These are phyloP conservation scores for Melanophora roralis DNA, from an alignment of 2,888 invertebrate genomes.

Conservation along the genomic window DNA sequence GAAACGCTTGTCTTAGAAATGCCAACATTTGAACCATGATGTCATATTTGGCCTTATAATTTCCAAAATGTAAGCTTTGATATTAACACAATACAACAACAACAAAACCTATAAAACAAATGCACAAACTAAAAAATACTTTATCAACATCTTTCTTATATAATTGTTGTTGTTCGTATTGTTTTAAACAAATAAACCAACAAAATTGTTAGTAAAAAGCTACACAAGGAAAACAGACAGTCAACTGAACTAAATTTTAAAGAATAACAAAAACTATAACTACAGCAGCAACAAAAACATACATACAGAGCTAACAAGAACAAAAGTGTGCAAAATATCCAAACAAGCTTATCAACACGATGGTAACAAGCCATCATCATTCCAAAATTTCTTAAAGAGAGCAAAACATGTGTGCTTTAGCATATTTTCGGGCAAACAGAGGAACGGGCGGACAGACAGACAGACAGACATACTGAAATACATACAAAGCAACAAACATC, in stretches of 20 bases:
- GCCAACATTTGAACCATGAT: conserved; percentile 63
- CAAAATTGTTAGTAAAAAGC: conserved; percentile 14
- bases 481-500: conserved; percentile 33
- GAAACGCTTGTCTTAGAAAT: conserved; percentile 65
- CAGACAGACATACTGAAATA: conserved; percentile 2
- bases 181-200: conserved; percentile 28
- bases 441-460: background rate
- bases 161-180: conserved; percentile 8
- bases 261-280: conserved; percentile 28
- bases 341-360: conserved; percentile 63
- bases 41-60: conserved; percentile 63
- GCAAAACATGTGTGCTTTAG: conserved; percentile 54
- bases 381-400: conserved; percentile 56
- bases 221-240: background rate
- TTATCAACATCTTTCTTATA: conserved; percentile 44
- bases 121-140: background rate
- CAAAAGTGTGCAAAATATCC: conserved; percentile 62
- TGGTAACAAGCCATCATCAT: conserved; percentile 63
- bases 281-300: conserved; percentile 22
- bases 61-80: conserved; percentile 44
- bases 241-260: conserved; percentile 43
- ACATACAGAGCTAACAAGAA: conserved; percentile 49
- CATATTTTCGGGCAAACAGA: background rate
- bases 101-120: conserved; percentile 1
- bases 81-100: conserved; percentile 24